Evolutionary conservation across 2,888 invertebrate genomes (phyloP), one percentile per base, ranked within the genome.

Genomic region (Napeogenes inachia): DNA sequence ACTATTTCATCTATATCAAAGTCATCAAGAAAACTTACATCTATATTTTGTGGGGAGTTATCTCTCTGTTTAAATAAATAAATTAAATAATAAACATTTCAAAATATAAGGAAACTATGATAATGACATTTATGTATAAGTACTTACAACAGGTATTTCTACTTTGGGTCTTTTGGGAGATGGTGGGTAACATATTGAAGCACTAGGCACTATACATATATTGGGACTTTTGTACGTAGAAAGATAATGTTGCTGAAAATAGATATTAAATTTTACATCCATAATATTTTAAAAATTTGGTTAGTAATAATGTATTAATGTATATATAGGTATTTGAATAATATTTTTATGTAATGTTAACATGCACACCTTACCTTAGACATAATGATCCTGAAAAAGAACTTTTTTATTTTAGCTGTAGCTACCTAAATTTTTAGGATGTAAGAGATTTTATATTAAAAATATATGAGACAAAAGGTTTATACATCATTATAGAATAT

Each of bases 1-100:
- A 82, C 80, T 32, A 88, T 84, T 74, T 83, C 85, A 68, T 87
- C 87, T 35, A 84, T 71, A 70, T 87, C 75, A 4, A 88, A 74
- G 65, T 86, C 86, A 62, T 87, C 86, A 12, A 87, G 75, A 67
- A 87, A 87, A 69, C 81, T 82, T 38, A 85, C 67, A 62, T 87
- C 85, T 56, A 67, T 70, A 61, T 75, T 72, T 38, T 61, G 38
- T 13, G 61, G 56, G 30, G 61, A 61, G 47, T 45, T 45, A 13
- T 38, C 56, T 47, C 10, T 30, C 64, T 64, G 64, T 45, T 13
- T 45, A 60, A 54, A 38, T n/a, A 13, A 46, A 45, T n/a, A 30
- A 46, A 35, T 21, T 38, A 30, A 13, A 10, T 33, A 30, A 57
- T 6, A 8, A 47, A 21, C n/a, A 47, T 47, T 50, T 21, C 3